Base-by-base conservation (phyloP, 64 coral and sea anemone genomes). In the Cladopsammia gracilis region DNA sequence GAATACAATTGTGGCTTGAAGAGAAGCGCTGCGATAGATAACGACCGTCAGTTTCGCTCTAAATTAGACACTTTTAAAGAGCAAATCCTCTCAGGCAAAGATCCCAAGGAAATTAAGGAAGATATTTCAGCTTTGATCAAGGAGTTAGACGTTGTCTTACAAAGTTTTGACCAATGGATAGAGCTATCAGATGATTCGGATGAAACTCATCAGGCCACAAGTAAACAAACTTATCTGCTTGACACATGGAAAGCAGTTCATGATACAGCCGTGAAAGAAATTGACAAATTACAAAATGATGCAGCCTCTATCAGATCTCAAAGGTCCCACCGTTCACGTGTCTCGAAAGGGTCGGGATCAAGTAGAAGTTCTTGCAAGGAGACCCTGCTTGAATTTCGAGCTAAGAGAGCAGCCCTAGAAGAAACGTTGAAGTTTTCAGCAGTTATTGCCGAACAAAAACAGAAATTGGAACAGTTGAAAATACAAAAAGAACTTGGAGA, bases 381-480 rank as follows among this genome's bases (percentile, higher is more conserved):
- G 22, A 93, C 91, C 77, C 60, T 89, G 20, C 71, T 96, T 23
- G 86, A 93, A 62, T 46, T 93, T 60, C 25, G 78, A 89, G 87
- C 90, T 10, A 90, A 93, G 76, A 64, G 73, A 67, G 95, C 80
- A 45, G 95, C 90, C 16, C 52, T 96, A 71, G 58, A 96, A 96
- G 87, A 83, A 18, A 93, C 88, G 62, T 58, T 86, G 3, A 93
- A 93, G 77, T 97, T 79, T 71, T 77, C 52, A 48, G 44, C 86
- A 6, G 58, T 9, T 12, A 94, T 97, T 58, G 64, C 87, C 25
- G 95, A 97, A 43, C 95, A 98, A 71, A 64, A 98, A 67, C 64
- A 82, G 67, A 91, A 92, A 73, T 59, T 91, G 26, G 79, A 89
- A 9, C 49, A 94, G 49, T 70, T 94, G 10, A 94, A 83, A 64